Evolutionary conservation across 2,113 vertebrate genomes (phyloP), one percentile per base, ranked within the genome.

Genomic region (Lagopus muta): DNA sequence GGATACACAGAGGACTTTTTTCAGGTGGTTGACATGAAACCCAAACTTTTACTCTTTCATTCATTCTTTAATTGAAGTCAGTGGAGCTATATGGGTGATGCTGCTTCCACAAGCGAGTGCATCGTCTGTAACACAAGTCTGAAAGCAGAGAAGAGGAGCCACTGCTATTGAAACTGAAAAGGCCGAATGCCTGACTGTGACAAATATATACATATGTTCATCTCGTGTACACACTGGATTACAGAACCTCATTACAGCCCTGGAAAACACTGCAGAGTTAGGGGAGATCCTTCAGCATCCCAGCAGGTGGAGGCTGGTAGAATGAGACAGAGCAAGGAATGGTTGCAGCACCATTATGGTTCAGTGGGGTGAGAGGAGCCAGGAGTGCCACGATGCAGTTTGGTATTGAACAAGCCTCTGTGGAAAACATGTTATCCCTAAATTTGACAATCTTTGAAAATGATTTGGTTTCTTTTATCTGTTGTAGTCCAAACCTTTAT

Each of bases 171-270:
- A 74, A 73, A 64, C n/a, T 1, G 1, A 34, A 36, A 45, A 74
- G 9, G 45, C 7, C 12, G 28, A n/a, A 58, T 13, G 17, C 11
- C 66, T 50, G 17, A 72, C 34, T 43, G 30, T 13, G 40, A 8
- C 13, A 82, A 69, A 74, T 24, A 47, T 11, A 34, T 64, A 47
- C 19, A 4, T 32, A 13, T 6, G 6, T 58, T 74, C 36, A 47
- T 32, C 48, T 64, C 43, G 21, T 0, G 0, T 45, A 28, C 28
- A n/a, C 28, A 36, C 28, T 30, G 18, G 45, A 64, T 32, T 74
- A 40, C 1, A 45, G 21, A 34, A 54, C 40, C 48, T 61, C 36
- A 4, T 45, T 34, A 50, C 11, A 57, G 47, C 62, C 50, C 47
- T 57, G 38, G 38, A 58, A 70, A 13, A 47, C 67, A 64, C 57